Base-by-base conservation (phyloP, 1,140 invertebrate genomes). In the Archegozetes longisetosus region DNA sequence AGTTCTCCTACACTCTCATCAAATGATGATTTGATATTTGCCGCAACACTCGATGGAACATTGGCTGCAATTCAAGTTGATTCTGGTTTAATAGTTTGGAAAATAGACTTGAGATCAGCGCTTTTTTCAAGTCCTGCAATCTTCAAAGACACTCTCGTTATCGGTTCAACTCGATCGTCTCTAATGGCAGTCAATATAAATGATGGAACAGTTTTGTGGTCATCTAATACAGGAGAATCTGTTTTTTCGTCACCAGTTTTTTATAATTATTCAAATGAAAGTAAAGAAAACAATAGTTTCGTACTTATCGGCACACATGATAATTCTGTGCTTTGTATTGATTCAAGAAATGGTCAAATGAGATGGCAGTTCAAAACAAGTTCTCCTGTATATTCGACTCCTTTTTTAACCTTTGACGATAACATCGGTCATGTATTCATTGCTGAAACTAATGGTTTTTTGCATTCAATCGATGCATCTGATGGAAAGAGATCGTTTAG, bases 211-310 rank as follows among this genome's bases (percentile, higher is more conserved):
- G 1, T n/a, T 28, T 14, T 2, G 14, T 54, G 53, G 53, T 28
- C 24, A 20, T 25, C 32, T 2, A 2, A 27, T 20, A 22, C 13
- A 28, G 23, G 32, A 17, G 24, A 2, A 1, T 28, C 26, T 28
- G 32, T 54, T 13, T 54, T 54, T 54, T 54, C 24, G 9, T 28
- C 53, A n/a, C 53, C 53, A 27, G 14, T 12, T n/a, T n/a, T n/a
- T n/a, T n/a, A n/a, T n/a, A 20, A 17, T 17, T 20, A 28, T 22
- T 1, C 1, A 54, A 1, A 17, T 2, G 14, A 17, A 17, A 22
- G 20, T 24, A 13, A n/a, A 13, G 53, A 28, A n/a, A 22, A 25
- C 3, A 27, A 54, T 28, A 3, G 4, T 17, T 28, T 20, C 17
- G 22, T 48, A 2, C 27, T 54, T n/a, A 20, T 20, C 32, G 53